These are phyloP conservation scores for Lasaia peninsularis DNA, from an alignment of 1,140 invertebrate species.

Conservation along the genomic window DNA sequence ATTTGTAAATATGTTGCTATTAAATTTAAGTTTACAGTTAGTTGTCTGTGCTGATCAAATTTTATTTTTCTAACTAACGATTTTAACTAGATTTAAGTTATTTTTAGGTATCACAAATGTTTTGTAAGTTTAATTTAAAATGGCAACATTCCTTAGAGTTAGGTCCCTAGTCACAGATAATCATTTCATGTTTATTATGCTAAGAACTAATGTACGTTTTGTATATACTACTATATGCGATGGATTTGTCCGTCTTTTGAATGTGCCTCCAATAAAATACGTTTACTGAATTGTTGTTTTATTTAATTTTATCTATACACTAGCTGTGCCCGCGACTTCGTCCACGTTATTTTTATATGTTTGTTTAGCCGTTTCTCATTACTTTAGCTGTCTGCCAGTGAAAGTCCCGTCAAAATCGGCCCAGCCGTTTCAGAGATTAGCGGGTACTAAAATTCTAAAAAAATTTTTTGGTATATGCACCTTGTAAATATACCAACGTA, in stretches of 20 bases:
- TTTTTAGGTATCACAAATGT: conserved; percentile 18
- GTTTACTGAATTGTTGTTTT: conserved; percentile 44
- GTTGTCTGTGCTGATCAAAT: conserved; percentile 16
- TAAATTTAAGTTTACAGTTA: conserved; percentile 38
- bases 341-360: too few species aligned
- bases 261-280: conserved; percentile 69
- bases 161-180: conserved; percentile 63
- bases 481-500: too few species aligned
- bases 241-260: conserved; percentile 50
- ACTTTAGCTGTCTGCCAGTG: too few species aligned
- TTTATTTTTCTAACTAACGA: conserved; percentile 15
- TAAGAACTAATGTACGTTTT: conserved; percentile 46
- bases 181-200: conserved; percentile 32
- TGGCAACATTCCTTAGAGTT: conserved; percentile 39
- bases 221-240: conserved; percentile 46
- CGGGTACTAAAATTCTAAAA: too few species aligned
- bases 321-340: too few species aligned
- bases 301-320: conserved; percentile 23
- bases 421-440: too few species aligned
- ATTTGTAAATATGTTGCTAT: conserved; percentile 55
- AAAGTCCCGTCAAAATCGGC: too few species aligned
- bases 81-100: conserved; percentile 12
- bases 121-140: conserved; percentile 23
- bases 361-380: too few species aligned
- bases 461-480: too few species aligned